Evolutionary conservation across 2,888 invertebrate genomes (phyloP).

Genomic region (Pammene fasciana): DNA sequence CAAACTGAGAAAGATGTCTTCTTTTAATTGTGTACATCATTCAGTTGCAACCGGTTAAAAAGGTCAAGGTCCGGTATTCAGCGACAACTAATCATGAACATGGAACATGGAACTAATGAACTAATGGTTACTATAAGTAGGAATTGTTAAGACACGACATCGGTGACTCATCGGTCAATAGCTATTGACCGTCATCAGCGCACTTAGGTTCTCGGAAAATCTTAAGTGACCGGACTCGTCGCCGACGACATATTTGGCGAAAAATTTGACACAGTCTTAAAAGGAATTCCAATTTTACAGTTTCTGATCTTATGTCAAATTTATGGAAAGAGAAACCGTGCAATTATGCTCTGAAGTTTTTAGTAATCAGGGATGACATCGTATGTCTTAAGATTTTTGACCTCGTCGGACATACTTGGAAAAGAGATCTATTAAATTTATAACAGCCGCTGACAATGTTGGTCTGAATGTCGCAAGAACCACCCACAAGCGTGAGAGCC

Average conservation of each 20-base stretch:
- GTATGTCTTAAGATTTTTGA: constrained; percentile 13
- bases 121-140: constrained; percentile 21
- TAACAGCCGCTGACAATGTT: constrained; percentile 45
- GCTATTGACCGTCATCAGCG: constrained; percentile 46
- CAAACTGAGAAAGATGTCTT: background rate
- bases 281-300: constrained; percentile 14
- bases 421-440: constrained; percentile 34
- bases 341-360: constrained; percentile 3
- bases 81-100: constrained; percentile 7
- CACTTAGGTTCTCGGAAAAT: constrained; percentile 51
- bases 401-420: constrained; percentile 24
- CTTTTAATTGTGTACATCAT: constrained; percentile 4
- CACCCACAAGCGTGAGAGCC: constrained; percentile 74
- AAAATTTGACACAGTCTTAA: constrained; percentile 25
- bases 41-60: background rate
- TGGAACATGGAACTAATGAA: constrained; percentile 4
- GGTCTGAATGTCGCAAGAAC: constrained; percentile 71
- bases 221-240: constrained; percentile 46
- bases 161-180: constrained; percentile 58
- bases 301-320: background rate
- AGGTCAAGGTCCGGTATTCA: constrained; percentile 20
- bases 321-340: constrained; percentile 3
- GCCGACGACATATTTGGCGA: constrained; percentile 33
- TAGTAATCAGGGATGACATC: constrained; percentile 8
- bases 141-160: constrained; percentile 43